Conservation (phyloP, 2,888 invertebrate species). For the Agrotis puta region DNA sequence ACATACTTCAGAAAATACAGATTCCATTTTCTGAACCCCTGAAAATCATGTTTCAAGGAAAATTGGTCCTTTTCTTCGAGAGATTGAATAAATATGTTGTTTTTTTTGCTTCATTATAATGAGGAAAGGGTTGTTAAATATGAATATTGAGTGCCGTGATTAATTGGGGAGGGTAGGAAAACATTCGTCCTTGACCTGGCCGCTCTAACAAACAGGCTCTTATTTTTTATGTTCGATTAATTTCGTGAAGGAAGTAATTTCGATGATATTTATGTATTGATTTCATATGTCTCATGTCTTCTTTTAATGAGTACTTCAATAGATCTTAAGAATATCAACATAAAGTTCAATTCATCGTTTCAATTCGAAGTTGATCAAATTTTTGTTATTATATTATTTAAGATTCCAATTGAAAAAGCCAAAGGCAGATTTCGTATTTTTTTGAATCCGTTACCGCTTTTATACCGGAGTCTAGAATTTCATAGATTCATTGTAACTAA, state of each 20-base stretch:
- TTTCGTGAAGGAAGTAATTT: slow-evolving; percentile 30
- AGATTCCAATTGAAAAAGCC: not conserved
- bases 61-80: not conserved
- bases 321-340: not conserved
- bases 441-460: too few relatives aligned
- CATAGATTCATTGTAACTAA: too few relatives aligned
- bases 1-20: not conserved
- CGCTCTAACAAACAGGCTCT: slow-evolving; percentile 27
- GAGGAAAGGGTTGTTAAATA: slow-evolving; percentile 41
- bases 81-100: not conserved
- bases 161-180: slow-evolving; percentile 38
- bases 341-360: not conserved
- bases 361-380: not conserved
- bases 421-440: too few relatives aligned
- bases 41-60: slow-evolving; percentile 12
- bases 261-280: not conserved
- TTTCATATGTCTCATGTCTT: slow-evolving; percentile 5
- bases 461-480: too few relatives aligned
- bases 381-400: not conserved
- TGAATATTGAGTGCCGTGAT: slow-evolving; percentile 40
- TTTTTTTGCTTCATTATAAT: slow-evolving; percentile 12
- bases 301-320: not conserved
- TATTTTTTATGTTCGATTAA: slow-evolving; percentile 18
- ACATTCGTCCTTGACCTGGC: slow-evolving; percentile 33
- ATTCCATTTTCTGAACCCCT: not conserved